A percentile compares a stretch with the other conserved stretches of the same genome.
phyloP scores from a whole-genome alignment of 2,888 invertebrate species.

The Octonoba sinensis region DNA sequence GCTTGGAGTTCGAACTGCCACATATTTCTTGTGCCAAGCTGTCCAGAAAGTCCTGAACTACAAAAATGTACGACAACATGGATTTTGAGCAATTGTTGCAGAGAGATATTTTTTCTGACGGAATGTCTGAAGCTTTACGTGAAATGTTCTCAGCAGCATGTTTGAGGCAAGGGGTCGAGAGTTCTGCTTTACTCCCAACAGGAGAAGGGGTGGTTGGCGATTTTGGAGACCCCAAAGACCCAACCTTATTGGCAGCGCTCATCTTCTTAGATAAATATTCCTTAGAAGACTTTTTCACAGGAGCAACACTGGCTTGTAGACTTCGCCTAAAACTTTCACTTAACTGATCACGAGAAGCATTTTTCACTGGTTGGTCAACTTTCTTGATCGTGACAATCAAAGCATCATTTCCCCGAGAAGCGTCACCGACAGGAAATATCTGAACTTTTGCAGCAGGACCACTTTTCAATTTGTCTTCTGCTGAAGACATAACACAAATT shows the following conservation, averaged over 20 bases:
- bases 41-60: constrained; percentile 57
- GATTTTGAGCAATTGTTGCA: constrained; percentile 59
- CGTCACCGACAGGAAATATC: constrained; percentile 26
- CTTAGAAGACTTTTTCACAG: not conserved
- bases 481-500: too few relatives aligned
- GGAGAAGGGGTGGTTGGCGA: too few relatives aligned
- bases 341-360: too few relatives aligned
- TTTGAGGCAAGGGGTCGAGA: constrained; percentile 30
- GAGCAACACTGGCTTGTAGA: too few relatives aligned
- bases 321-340: too few relatives aligned
- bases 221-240: too few relatives aligned
- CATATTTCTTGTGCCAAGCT: constrained; percentile 50
- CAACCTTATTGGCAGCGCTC: too few relatives aligned
- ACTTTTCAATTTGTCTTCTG: too few relatives aligned
- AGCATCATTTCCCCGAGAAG: constrained; percentile 3
- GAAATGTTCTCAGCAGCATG: constrained; percentile 55
- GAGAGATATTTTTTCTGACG: constrained; percentile 38
- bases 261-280: not conserved
- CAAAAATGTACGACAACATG: constrained; percentile 56
- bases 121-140: constrained; percentile 22
- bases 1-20: not conserved
- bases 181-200: too few relatives aligned
- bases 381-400: constrained; percentile 31
- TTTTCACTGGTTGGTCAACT: not conserved
- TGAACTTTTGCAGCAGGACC: constrained; percentile 30